Conservation (phyloP, 2,888 invertebrate species). For the Mycalesis mineus region DNA sequence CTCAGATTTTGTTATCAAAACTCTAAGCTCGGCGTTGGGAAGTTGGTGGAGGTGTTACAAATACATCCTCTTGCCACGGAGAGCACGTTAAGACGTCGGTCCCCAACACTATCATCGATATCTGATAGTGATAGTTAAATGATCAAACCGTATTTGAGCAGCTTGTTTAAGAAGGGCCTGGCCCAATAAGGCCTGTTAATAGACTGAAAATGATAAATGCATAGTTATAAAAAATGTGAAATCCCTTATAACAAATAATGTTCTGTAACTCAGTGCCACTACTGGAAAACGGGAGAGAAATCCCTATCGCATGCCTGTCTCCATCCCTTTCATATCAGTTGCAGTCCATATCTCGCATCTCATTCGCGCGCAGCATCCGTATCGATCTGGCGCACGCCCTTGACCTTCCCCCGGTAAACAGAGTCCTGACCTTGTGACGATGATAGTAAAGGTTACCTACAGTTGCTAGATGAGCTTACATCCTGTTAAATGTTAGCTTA, state of each 20-base stretch:
- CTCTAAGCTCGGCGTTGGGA: too few species aligned
- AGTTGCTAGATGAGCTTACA: not conserved
- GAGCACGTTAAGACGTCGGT: too few species aligned
- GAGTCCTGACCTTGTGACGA: constrained; percentile 48
- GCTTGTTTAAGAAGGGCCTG: too few species aligned
- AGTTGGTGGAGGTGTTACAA: too few species aligned
- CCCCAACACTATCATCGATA: too few species aligned
- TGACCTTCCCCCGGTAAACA: constrained; percentile 58
- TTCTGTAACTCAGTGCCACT: constrained; percentile 17
- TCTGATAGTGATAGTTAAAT: too few species aligned
- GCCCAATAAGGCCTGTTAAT: too few species aligned
- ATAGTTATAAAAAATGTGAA: constrained; percentile 1
- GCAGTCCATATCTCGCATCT: constrained; percentile 33
- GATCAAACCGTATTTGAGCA: too few species aligned
- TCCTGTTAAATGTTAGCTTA: too few species aligned
- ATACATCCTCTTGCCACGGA: too few species aligned
- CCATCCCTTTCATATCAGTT: constrained; percentile 29
- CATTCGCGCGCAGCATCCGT: constrained; percentile 62
- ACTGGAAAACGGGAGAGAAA: constrained; percentile 16
- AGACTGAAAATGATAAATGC: too few species aligned
- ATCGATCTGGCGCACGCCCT: constrained; percentile 62
- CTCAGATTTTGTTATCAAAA: too few species aligned
- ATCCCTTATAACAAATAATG: constrained; percentile 8
- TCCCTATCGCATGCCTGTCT: constrained; percentile 12
- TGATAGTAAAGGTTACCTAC: constrained; percentile 7